Base-by-base conservation (phyloP, 2,113 vertebrate species). In the Caloenas nicobarica region DNA sequence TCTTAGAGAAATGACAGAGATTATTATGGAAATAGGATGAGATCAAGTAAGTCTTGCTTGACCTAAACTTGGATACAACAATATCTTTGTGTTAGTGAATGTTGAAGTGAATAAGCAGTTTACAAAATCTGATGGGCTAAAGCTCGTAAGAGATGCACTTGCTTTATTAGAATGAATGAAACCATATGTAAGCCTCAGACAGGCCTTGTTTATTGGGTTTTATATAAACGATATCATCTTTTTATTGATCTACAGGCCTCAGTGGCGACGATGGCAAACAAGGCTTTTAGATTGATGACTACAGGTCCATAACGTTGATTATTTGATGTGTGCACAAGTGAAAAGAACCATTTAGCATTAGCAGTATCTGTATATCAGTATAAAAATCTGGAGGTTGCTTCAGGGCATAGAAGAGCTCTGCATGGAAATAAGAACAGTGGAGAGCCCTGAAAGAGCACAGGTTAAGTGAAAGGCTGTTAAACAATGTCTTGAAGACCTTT, bases 1-100 rank as follows among this genome's bases (percentile, higher is more conserved):
- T 97, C 94, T 96, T 96, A 93, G 92, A 51, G 81, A 95, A 97
- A 98, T 91, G 96, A 97, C 88, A 93, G 96, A 97, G 94, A 97
- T 98, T 97, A 96, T 97, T 96, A 97, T 88, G 96, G 95, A 97
- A 97, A 96, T 96, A 44, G 57, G 64, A 86, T 86, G 95, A 92
- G 86, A 95, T 94, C 81, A 84, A 91, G 95, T 97, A 91, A 95
- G 93, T 72, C 89, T 95, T 92, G 95, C 80, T 97, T 96, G 96
- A 97, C 94, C 88, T 94, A 62, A 95, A 89, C 76, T 82, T 91
- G 90, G 87, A 34, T 85, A 88, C 88, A 81, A 93, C 82, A 96
- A 94, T 97, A 96, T 95, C 69, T 84, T 90, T 42, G 70, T 83
- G 82, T 80, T 33, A 72, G 83, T 80, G 91, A 73, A 62, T 65